Base-by-base conservation (phyloP, 2,888 invertebrate genomes). In the Sclerodermus sp. region DNA sequence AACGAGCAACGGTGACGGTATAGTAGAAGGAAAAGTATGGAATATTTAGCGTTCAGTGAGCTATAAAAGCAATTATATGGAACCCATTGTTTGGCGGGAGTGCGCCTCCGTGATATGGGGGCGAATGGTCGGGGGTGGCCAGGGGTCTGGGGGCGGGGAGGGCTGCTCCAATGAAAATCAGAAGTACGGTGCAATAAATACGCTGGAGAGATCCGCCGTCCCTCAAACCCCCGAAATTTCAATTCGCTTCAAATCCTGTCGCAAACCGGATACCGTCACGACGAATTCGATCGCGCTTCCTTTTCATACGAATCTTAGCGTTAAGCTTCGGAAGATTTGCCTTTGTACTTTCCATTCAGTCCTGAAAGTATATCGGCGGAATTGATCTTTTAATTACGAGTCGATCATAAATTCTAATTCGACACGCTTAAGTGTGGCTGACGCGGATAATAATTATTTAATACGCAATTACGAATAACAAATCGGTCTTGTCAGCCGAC, bases 41-140 rank as follows among this genome's bases (percentile, higher is more conserved):
- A 76, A 77, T 77, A 77, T 77, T 77, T 77, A 77, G 73, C 73
- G 74, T 74, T 76, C 76, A 74, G 65, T 71, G 75, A 76, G 71
- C 73, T 77, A 77, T 76, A 77, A 77, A 77, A 76, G 77, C 77
- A 77, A 77, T 77, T 77, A 77, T 76, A 74, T 71, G 71, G 70
- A 66, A 70, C 60, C 73, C 71, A 76, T 76, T 76, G 76, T 76
- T 76, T 76, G 73, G 69, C 63, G 69, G 68, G 74, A 67, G 71
- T 75, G 75, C 71, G 71, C 69, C 69, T 73, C 66, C 64, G 68
- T 73, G 76, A 76, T 76, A 75, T 67, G 70, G 61, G 67, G 68
- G 60, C 57, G 67, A 68, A 62, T 63, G 42, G 58, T 49, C 57
- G 51, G 52, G 55, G 55, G 42, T 48, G 58, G 47, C 47, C 42